Evolutionary conservation across 2,888 invertebrate genomes (phyloP).

Genomic region (Mimumesa dahlbomi): DNA sequence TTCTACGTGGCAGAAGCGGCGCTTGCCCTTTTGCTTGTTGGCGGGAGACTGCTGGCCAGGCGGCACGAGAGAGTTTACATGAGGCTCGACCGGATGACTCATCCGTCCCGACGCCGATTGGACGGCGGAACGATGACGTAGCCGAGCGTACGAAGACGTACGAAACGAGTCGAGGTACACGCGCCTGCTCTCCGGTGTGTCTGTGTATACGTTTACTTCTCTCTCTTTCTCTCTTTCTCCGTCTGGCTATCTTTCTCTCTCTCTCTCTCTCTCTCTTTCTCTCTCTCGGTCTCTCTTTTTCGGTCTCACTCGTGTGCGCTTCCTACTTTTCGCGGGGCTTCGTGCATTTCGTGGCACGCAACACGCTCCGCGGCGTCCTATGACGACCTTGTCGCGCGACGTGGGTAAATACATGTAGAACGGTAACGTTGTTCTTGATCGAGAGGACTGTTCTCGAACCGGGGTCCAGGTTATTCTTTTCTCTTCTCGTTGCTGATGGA

Average conservation of each 20-base stretch:
- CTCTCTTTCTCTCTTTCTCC: not conserved
- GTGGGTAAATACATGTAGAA: slow-evolving; percentile 49
- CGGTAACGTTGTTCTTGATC: slow-evolving; percentile 45
- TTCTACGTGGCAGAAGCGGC: slow-evolving; percentile 50
- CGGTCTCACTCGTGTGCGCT: slow-evolving; percentile 24
- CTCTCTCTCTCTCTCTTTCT: not conserved
- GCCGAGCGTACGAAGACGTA: slow-evolving; percentile 53
- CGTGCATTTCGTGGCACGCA: slow-evolving; percentile 54
- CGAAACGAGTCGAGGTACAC: slow-evolving; percentile 46
- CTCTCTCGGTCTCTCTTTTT: slow-evolving; percentile 4
- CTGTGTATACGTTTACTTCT: slow-evolving; percentile 29
- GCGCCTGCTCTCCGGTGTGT: no score
- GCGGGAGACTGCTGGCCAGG: slow-evolving; percentile 67
- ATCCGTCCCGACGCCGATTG: slow-evolving; percentile 65
- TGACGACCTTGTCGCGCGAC: slow-evolving; percentile 56
- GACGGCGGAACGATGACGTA: slow-evolving; percentile 67
- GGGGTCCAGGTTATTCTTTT: no score
- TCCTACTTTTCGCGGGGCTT: slow-evolving; percentile 53
- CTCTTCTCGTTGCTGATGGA: no score
- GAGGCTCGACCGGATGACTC: slow-evolving; percentile 72
- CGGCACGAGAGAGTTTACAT: slow-evolving; percentile 73
- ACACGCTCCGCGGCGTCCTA: slow-evolving; percentile 51
- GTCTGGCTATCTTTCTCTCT: not conserved
- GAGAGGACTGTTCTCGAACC: no score
- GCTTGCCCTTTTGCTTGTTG: slow-evolving; percentile 58